A percentile compares a stretch with the other conserved stretches of the same genome.
Evolutionary conservation across 2,888 invertebrate genomes (phyloP).

Genomic region (Cantharis rustica): DNA sequence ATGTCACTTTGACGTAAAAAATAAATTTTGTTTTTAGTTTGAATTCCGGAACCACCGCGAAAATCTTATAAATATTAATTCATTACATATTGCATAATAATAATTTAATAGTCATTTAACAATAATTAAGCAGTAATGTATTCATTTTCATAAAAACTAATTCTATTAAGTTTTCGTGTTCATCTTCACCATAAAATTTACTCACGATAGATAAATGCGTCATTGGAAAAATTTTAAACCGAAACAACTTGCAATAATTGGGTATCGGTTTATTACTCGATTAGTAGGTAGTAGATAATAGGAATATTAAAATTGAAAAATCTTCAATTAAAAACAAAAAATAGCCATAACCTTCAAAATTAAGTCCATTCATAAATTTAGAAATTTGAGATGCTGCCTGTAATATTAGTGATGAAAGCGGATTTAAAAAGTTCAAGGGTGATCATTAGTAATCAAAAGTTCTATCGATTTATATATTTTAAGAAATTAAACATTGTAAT

Average conservation of each 20-base stretch:
- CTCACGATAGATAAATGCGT: neutral
- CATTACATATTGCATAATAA: neutral
- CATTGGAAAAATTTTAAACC: conserved; percentile 9
- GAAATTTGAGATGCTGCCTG: conserved; percentile 1
- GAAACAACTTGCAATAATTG: neutral
- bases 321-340: neutral
- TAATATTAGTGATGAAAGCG: conserved; percentile 9
- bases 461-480: neutral
- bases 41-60: neutral
- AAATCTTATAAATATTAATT: neutral
- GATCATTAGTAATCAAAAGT: conserved; percentile 2
- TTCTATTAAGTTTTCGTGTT: neutral
- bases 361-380: conserved; percentile 13
- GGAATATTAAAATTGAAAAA: neutral
- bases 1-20: neutral
- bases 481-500: neutral
- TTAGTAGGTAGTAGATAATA: neutral
- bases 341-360: neutral
- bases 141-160: neutral
- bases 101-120: neutral
- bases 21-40: neutral
- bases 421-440: conserved; percentile 19
- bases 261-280: neutral
- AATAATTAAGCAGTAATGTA: neutral
- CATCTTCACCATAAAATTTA: neutral